Conservation (phyloP, 64 coral and sea anemone species). For the Stichodactyla mertensii region DNA sequence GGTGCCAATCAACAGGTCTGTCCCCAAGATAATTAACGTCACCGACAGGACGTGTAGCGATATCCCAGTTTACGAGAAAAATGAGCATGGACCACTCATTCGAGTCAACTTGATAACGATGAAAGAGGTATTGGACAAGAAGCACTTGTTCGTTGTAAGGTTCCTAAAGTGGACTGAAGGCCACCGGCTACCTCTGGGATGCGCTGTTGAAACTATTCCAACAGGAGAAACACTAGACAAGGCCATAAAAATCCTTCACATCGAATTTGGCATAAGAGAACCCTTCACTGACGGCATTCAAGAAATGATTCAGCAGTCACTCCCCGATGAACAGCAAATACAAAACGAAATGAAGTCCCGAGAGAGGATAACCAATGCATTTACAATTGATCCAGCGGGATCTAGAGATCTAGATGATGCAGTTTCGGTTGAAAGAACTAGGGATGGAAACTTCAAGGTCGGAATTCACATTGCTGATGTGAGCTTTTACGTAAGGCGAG, state of each 20-base stretch:
- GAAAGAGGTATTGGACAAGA: slow-evolving; percentile 31
- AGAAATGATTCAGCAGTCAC: not conserved
- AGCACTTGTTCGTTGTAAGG: slow-evolving; percentile 62
- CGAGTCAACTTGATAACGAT: not conserved
- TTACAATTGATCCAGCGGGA: slow-evolving; percentile 65
- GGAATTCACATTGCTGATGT: slow-evolving; percentile 89
- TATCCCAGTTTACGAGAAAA: not conserved
- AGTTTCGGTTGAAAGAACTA: slow-evolving; percentile 38
- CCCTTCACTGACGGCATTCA: not conserved
- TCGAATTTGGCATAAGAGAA: not conserved
- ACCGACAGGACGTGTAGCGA: slow-evolving; percentile 27
- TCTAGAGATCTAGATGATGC: slow-evolving; percentile 85
- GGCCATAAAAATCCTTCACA: not conserved
- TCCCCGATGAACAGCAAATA: not conserved
- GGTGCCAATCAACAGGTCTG: slow-evolving; percentile 75
- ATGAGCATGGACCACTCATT: not conserved
- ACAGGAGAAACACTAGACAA: slow-evolving; percentile 4
- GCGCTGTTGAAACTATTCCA: slow-evolving; percentile 23
- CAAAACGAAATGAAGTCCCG: slow-evolving; percentile 23
- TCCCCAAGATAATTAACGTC: slow-evolving; percentile 59
- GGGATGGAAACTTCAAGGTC: slow-evolving; percentile 15
- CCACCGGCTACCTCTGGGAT: slow-evolving; percentile 40
- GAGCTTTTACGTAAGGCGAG: slow-evolving; percentile 64
- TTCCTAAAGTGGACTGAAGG: slow-evolving; percentile 59
- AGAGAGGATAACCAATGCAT: slow-evolving; percentile 11